A percentile compares a stretch with the other conserved stretches of the same genome.
Conservation (phyloP, 2,888 invertebrate genomes). For the Brachypalpus laphriformis region DNA sequence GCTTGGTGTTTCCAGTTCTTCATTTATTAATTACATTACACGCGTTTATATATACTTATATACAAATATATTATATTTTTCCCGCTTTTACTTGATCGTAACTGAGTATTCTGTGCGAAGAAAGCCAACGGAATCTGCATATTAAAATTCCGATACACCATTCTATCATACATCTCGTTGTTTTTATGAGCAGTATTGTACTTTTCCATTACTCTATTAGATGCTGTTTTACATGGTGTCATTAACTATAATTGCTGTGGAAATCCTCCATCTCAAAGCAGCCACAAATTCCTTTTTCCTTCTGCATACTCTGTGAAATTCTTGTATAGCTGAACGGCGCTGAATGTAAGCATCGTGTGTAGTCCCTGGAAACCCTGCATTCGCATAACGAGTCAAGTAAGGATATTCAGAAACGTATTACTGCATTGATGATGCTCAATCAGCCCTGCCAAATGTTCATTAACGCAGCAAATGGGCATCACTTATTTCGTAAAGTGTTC, state of each 20-base stretch:
- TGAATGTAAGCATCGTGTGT: conserved; percentile 25
- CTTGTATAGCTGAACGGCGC: conserved; percentile 27
- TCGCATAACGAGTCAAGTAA: conserved; percentile 23
- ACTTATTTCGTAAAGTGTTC: too few relatives aligned
- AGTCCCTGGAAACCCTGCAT: conserved; percentile 6
- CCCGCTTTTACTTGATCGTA: background rate
- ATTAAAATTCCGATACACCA: background rate
- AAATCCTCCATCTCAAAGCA: background rate
- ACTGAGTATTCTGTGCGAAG: background rate
- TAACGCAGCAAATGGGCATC: too few relatives aligned
- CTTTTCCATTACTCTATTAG: conserved; percentile 8
- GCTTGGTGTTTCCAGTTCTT: background rate
- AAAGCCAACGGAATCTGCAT: background rate
- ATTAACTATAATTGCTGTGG: conserved; percentile 2
- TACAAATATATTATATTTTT: background rate
- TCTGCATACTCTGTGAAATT: conserved; percentile 7
- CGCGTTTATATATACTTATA: background rate
- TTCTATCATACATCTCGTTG: background rate
- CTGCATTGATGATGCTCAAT: too few relatives aligned
- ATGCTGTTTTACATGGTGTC: background rate
- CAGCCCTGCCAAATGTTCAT: too few relatives aligned
- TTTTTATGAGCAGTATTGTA: background rate
- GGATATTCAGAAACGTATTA: too few relatives aligned
- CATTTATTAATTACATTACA: background rate
- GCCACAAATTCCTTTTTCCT: conserved; percentile 1